A percentile compares a stretch with the other conserved stretches of the same genome.
phyloP scores from a whole-genome alignment of 2,797 vertebrate genomes.

The Malurus splendens region DNA sequence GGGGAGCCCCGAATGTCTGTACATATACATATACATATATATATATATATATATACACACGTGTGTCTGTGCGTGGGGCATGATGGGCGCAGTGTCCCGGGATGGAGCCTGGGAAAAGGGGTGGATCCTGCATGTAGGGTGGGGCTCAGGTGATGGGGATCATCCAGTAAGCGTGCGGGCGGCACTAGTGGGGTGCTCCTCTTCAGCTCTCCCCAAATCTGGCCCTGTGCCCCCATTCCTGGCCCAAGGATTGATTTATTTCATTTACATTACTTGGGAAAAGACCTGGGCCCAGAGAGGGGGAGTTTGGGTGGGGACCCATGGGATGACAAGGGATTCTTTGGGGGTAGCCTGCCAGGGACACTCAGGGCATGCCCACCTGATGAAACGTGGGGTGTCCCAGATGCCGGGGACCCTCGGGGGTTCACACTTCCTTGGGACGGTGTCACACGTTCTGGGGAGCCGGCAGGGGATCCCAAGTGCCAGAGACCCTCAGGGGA shows the following conservation, averaged over 20 bases:
- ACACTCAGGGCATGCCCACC: background rate
- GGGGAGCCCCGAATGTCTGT: background rate
- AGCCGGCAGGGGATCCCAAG: too few relatives aligned
- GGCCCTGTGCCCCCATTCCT: background rate
- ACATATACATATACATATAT: constrained; percentile 27
- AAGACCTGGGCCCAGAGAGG: background rate
- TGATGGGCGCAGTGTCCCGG: background rate
- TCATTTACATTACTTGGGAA: background rate
- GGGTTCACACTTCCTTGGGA: rapidly evolving
- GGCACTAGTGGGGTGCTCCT: background rate
- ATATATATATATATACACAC: background rate
- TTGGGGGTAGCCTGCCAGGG: rapidly evolving
- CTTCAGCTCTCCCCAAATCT: background rate
- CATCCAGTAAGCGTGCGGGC: background rate
- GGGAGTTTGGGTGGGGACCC: background rate
- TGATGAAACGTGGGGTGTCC: background rate
- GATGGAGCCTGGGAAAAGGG: background rate
- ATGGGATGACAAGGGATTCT: background rate
- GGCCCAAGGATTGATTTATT: background rate
- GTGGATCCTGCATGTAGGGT: background rate
- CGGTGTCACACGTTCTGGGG: rapidly evolving
- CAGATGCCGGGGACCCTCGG: too few relatives aligned
- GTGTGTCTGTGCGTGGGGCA: background rate
- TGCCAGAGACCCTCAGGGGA: background rate
- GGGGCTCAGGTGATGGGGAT: background rate